Evolutionary conservation across 2,113 vertebrate genomes (phyloP).

Genomic region (Albula goreensis): DNA sequence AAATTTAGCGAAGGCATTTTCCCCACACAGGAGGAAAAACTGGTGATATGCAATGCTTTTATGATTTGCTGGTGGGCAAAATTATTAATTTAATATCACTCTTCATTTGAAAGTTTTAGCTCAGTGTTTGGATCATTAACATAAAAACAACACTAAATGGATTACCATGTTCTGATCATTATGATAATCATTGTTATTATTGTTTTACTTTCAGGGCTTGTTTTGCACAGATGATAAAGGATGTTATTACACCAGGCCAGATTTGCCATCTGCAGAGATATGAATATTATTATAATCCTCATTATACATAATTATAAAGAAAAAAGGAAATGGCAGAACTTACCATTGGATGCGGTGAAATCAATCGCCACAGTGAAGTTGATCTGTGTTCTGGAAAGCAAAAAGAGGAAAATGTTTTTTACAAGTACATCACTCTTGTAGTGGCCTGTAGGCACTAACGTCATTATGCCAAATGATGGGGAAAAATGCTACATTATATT

Average conservation of each 20-base stretch:
- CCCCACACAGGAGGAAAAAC: background rate
- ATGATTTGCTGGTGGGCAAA: background rate
- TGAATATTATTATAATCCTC: background rate
- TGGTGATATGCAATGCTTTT: background rate
- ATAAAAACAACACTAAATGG: background rate
- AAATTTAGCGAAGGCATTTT: background rate
- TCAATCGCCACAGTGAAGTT: conserved; percentile 99
- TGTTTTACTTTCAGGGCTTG: background rate
- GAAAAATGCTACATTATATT: background rate
- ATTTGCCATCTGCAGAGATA: background rate
- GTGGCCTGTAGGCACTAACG: background rate
- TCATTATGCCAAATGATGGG: background rate
- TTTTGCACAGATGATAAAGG: background rate
- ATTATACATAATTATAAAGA: background rate
- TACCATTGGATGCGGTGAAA: conserved; percentile 98
- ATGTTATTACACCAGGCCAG: background rate
- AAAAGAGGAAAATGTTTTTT: background rate
- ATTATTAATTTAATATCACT: background rate
- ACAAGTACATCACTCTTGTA: background rate
- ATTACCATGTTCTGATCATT: background rate
- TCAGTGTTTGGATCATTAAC: background rate
- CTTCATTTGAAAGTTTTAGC: background rate
- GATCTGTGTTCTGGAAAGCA: conserved; percentile 86
- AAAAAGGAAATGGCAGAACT: conserved; percentile 57
- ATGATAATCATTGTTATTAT: background rate